Percentiles rank a stretch among this genome's conserved stretches.
These are phyloP conservation scores for Deilephila porcellus DNA, from an alignment of 2,888 invertebrate genomes.

Conservation along the genomic window DNA sequence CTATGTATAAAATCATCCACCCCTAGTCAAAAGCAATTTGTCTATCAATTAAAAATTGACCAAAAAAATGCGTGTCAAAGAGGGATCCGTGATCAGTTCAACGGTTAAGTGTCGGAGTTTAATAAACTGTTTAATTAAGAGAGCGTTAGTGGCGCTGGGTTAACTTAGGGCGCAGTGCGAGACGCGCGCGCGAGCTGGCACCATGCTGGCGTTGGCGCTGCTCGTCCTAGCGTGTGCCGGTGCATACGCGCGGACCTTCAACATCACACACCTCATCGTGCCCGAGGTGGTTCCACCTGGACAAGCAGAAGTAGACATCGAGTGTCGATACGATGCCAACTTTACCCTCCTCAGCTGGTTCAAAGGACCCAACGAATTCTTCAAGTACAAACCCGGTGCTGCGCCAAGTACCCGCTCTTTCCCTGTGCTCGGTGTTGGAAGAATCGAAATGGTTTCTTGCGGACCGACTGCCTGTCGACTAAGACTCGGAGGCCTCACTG, in stretches of 20 bases:
- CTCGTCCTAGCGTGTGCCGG: constrained; percentile 47
- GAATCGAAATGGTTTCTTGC: constrained; percentile 66
- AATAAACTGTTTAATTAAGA: constrained; percentile 83
- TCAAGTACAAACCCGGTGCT: constrained; percentile 71
- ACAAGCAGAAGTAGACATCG: constrained; percentile 68
- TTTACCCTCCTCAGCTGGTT: constrained; percentile 78
- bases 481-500: constrained; percentile 65
- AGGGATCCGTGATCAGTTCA: constrained; percentile 63
- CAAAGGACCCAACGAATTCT: constrained; percentile 74
- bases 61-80: constrained; percentile 61
- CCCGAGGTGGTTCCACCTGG: constrained; percentile 63
- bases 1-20: constrained; percentile 54
- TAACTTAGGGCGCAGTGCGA: constrained; percentile 66
- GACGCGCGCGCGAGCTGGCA: constrained; percentile 68
- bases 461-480: constrained; percentile 71
- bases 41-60: constrained; percentile 69
- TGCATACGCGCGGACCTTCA: constrained; percentile 59
- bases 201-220: constrained; percentile 65
- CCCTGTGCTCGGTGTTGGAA: constrained; percentile 68
- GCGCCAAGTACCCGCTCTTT: constrained; percentile 72
- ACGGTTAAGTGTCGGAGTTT: constrained; percentile 81
- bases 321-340: constrained; percentile 76
- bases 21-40: constrained; percentile 71
- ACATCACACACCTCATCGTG: constrained; percentile 69
- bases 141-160: constrained; percentile 63